phyloP scores from a whole-genome alignment of 2,113 vertebrate genomes.

The Phyllostomus hastatus region DNA sequence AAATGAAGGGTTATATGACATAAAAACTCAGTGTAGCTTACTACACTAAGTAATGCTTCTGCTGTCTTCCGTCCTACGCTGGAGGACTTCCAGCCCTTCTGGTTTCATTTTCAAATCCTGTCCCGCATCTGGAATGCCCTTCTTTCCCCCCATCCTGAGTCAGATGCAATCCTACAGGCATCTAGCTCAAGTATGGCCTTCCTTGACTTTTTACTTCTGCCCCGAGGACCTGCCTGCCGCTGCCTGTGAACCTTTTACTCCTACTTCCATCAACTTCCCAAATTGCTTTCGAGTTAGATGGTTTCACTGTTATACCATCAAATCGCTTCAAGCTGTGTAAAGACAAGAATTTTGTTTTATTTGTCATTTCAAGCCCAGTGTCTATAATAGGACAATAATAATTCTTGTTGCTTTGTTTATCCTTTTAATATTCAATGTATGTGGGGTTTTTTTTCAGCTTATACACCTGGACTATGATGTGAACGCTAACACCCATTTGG shows the following conservation, averaged over 20 bases:
- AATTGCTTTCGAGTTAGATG: neutral
- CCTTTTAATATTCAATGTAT: neutral
- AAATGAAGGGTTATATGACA: neutral
- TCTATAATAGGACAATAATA: neutral
- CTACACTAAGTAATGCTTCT: neutral
- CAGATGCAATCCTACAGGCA: neutral
- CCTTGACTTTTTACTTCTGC: neutral
- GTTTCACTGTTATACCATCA: neutral
- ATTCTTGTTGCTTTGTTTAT: neutral
- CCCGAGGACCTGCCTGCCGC: neutral
- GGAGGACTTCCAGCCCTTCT: neutral
- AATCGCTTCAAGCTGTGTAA: neutral
- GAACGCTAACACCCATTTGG: conserved; percentile 85
- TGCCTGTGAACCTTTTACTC: neutral
- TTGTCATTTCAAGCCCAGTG: neutral
- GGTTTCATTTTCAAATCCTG: neutral
- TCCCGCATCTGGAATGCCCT: neutral
- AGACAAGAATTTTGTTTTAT: neutral
- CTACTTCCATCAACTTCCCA: neutral
- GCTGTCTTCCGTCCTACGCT: neutral
- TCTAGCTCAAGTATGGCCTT: neutral
- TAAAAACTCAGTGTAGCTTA: neutral
- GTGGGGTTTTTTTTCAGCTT: conserved; percentile 78
- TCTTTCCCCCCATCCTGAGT: neutral
- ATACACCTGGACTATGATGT: conserved; percentile 88